Percentiles rank a stretch among this genome's conserved stretches.
phyloP scores from a whole-genome alignment of 2,113 vertebrate genomes.

The Nesogale talazaci region DNA sequence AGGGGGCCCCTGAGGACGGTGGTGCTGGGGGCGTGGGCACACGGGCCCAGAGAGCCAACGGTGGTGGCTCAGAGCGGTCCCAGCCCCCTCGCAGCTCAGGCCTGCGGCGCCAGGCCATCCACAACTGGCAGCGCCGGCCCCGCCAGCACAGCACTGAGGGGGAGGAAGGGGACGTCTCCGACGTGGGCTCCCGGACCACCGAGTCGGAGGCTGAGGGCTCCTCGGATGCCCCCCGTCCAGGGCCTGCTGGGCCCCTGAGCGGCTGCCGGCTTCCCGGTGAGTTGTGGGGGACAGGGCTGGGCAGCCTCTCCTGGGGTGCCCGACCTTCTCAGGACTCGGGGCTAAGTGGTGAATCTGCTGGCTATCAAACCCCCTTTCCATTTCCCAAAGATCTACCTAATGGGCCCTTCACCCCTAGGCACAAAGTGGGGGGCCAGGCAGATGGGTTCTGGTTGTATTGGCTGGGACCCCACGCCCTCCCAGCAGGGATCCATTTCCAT shows the following conservation, averaged over 20 bases:
- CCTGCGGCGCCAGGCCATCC: slow-evolving; percentile 96
- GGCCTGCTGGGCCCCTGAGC: slow-evolving; percentile 82
- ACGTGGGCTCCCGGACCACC: slow-evolving; percentile 95
- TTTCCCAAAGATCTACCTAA: too few species aligned
- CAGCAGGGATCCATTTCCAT: not conserved
- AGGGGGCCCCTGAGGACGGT: slow-evolving; percentile 88
- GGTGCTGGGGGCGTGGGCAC: slow-evolving; percentile 90
- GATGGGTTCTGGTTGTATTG: too few species aligned
- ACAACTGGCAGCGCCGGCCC: slow-evolving; percentile 98
- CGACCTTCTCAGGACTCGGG: not conserved
- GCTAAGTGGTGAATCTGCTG: not conserved
- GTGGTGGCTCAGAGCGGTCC: slow-evolving; percentile 84
- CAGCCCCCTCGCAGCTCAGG: slow-evolving; percentile 89
- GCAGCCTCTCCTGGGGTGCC: not conserved
- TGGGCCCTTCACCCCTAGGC: not conserved
- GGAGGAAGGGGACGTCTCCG: slow-evolving; percentile 96
- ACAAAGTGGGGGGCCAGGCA: not conserved
- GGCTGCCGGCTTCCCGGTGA: slow-evolving; percentile 89
- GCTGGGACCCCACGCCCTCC: not conserved
- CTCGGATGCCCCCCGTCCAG: slow-evolving; percentile 84
- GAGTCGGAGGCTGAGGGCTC: slow-evolving; percentile 95
- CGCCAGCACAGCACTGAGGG: slow-evolving; percentile 98
- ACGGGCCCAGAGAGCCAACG: slow-evolving; percentile 84
- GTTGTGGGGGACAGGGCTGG: not conserved
- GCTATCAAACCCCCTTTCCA: not conserved